phyloP scores from a whole-genome alignment of 2,797 vertebrate genomes.

The Arrhamphus sclerolepis region DNA sequence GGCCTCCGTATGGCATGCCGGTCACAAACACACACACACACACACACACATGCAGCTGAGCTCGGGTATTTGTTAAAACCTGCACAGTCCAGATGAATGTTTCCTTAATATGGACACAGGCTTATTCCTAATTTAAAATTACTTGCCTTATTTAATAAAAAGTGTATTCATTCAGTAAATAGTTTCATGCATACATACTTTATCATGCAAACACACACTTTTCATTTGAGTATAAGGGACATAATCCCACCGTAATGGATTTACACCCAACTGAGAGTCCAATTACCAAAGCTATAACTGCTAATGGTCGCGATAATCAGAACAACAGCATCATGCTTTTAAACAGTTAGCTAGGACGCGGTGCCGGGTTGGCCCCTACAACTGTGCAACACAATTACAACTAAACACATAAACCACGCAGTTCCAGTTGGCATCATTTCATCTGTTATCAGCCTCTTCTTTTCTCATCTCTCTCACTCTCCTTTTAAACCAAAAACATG shows the following conservation, averaged over 20 bases:
- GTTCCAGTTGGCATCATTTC: slow-evolving; percentile 43
- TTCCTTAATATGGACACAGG: slow-evolving; percentile 15
- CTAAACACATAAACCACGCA: slow-evolving; percentile 43
- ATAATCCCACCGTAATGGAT: slow-evolving; percentile 61
- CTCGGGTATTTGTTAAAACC: slow-evolving; percentile 14
- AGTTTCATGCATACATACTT: slow-evolving; percentile 12
- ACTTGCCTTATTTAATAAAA: too few species aligned
- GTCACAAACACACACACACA: slow-evolving; percentile 11
- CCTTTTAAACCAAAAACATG: background rate
- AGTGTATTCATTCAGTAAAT: slow-evolving; percentile 23
- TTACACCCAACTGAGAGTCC: slow-evolving; percentile 65
- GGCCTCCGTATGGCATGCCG: slow-evolving; percentile 20
- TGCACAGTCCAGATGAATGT: slow-evolving; percentile 24
- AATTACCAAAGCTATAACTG: slow-evolving; percentile 71
- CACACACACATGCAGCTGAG: background rate
- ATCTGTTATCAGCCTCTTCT: slow-evolving; percentile 36
- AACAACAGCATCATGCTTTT: slow-evolving; percentile 42
- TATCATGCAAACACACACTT: too few species aligned
- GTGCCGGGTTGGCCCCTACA: slow-evolving; percentile 24
- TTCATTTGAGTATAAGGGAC: slow-evolving; percentile 24
- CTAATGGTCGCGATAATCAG: slow-evolving; percentile 66
- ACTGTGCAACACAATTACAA: slow-evolving; percentile 40
- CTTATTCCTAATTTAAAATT: too few species aligned
- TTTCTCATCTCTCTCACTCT: background rate
- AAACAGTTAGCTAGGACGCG: slow-evolving; percentile 39